Conservation (phyloP, 1,140 invertebrate species). For the Megalonaias nervosa region DNA sequence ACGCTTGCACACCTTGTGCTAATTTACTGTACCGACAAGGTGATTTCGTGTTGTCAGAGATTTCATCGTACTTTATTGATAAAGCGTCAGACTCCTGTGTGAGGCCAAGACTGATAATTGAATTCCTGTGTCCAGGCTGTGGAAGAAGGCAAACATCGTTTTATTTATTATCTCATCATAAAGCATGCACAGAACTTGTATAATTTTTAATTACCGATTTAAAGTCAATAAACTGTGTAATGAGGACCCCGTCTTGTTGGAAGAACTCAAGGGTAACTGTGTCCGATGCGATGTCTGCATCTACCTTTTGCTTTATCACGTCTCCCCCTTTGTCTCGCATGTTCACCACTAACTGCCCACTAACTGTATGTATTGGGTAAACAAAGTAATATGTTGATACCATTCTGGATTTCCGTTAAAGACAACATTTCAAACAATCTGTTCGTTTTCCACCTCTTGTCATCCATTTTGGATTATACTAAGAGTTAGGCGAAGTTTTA, state of each 20-base stretch:
- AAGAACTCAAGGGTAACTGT: conserved; percentile 91
- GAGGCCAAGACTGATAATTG: not conserved
- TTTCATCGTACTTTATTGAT: too few relatives aligned
- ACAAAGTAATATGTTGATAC: not conserved
- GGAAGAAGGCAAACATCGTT: not conserved
- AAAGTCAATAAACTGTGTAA: conserved; percentile 95
- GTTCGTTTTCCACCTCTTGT: too few relatives aligned
- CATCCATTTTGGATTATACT: too few relatives aligned
- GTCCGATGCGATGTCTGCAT: conserved; percentile 91
- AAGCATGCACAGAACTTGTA: not conserved
- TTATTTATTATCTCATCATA: not conserved
- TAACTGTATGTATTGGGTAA: not conserved
- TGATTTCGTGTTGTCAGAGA: too few relatives aligned
- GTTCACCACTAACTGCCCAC: conserved; percentile 63
- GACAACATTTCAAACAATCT: too few relatives aligned
- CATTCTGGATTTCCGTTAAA: too few relatives aligned
- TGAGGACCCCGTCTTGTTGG: conserved; percentile 89
- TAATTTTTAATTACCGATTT: conserved; percentile 82
- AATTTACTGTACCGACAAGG: too few relatives aligned
- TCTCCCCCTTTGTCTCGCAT: conserved; percentile 85
- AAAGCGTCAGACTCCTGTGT: too few relatives aligned
- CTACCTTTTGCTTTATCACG: conserved; percentile 92
- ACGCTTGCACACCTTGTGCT: too few relatives aligned
- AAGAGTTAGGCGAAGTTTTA: too few relatives aligned
- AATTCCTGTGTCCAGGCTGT: not conserved